A percentile compares a stretch with the other conserved stretches of the same genome.
Evolutionary conservation across 2,113 vertebrate species (phyloP).

Genomic region (Clarias macrocephalus): DNA sequence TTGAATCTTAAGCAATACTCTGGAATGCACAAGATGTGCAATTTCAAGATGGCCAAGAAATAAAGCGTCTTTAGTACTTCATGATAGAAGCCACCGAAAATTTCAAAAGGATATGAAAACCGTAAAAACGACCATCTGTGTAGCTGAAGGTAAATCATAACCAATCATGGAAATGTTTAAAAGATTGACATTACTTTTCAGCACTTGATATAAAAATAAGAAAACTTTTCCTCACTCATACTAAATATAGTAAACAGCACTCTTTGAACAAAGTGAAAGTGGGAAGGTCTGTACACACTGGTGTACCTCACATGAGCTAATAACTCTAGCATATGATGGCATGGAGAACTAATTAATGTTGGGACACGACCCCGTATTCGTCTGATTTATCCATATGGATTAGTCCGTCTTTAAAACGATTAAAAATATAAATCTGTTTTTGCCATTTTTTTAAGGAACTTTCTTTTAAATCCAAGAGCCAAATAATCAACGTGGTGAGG

Average conservation of each 20-base stretch:
- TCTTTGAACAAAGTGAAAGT: background rate
- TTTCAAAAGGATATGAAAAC: background rate
- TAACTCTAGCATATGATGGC: conserved; percentile 40
- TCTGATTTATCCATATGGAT: conserved; percentile 21
- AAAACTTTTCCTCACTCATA: background rate
- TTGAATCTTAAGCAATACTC: conserved; percentile 9
- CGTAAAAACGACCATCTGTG: background rate
- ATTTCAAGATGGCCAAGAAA: background rate
- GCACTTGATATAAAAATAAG: background rate
- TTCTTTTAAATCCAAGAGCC: background rate
- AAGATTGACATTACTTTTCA: background rate
- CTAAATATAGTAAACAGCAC: background rate
- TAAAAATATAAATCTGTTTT: background rate
- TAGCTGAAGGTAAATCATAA: background rate
- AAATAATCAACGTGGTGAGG: background rate
- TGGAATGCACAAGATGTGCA: conserved; percentile 13
- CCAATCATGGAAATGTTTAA: background rate
- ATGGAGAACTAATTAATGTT: conserved; percentile 19
- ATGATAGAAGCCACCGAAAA: conserved; percentile 1
- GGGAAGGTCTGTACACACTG: conserved; percentile 29
- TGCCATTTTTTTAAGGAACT: background rate
- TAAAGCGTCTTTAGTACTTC: background rate
- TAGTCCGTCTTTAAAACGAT: conserved; percentile 4
- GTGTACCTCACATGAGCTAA: conserved; percentile 20
- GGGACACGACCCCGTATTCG: conserved; percentile 32